Evolutionary conservation across 2,113 vertebrate species (phyloP).

Genomic region (Mustelus asterias): DNA sequence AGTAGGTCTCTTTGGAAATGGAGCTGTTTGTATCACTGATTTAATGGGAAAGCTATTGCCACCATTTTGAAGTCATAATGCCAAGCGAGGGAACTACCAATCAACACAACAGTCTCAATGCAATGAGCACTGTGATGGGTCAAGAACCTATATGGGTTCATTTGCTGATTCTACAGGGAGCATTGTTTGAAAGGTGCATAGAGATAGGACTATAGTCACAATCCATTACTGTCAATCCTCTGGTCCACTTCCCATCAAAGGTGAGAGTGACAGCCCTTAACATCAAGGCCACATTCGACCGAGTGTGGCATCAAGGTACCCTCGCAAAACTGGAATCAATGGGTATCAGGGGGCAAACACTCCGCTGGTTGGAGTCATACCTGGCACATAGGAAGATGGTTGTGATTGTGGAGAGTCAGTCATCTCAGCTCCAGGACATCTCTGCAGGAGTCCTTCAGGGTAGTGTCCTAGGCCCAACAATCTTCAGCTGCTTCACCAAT

Average conservation of each 20-base stretch:
- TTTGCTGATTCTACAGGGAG: neutral
- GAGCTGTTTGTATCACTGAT: neutral
- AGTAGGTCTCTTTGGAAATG: neutral
- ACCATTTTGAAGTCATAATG: neutral
- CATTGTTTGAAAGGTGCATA: neutral
- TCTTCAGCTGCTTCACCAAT: too few species aligned
- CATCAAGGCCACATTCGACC: too few species aligned
- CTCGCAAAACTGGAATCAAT: too few species aligned
- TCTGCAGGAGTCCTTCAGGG: too few species aligned
- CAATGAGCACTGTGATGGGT: neutral
- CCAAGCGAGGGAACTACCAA: neutral
- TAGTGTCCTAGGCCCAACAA: too few species aligned
- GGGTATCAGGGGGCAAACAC: too few species aligned
- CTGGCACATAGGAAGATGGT: too few species aligned
- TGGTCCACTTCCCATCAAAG: neutral
- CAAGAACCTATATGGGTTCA: neutral
- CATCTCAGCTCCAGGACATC: too few species aligned
- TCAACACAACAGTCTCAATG: neutral
- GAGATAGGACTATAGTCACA: neutral
- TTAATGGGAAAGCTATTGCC: neutral
- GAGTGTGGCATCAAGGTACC: too few species aligned
- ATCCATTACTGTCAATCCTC: neutral
- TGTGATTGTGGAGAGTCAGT: too few species aligned
- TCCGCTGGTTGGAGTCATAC: too few species aligned
- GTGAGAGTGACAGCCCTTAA: too few species aligned